Percentiles rank a stretch among this genome's conserved stretches.
Evolutionary conservation across 2,797 vertebrate genomes (phyloP).

Genomic region (Garrulus glandarius): DNA sequence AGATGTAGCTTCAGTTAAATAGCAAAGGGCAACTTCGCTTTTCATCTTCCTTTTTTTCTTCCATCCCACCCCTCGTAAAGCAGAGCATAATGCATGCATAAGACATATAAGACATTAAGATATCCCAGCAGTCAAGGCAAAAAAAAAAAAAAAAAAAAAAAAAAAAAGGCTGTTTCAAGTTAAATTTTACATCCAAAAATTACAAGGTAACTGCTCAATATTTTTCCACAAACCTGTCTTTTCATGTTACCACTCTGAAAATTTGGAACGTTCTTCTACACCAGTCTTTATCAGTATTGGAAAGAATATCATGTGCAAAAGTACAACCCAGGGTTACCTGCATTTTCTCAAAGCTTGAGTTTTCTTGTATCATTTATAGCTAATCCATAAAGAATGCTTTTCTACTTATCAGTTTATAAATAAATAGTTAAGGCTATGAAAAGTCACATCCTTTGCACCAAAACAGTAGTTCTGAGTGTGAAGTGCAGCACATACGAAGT

Average conservation of each 20-base stretch:
- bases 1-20: not conserved
- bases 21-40: not conserved
- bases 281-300: not conserved
- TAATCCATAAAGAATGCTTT: not conserved
- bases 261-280: not conserved
- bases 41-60: not conserved
- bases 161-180: not conserved
- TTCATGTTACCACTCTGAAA: not conserved
- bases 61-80: rapidly evolving
- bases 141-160: too few species aligned
- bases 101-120: not conserved
- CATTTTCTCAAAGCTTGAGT: not conserved
- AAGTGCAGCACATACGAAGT: not conserved
- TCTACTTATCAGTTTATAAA: not conserved
- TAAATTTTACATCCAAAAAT: not conserved
- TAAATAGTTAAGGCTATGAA: not conserved
- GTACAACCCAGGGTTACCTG: not conserved
- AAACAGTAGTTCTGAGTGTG: not conserved
- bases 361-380: not conserved
- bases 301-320: not conserved
- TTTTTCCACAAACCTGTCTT: not conserved
- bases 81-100: not conserved
- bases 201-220: not conserved
- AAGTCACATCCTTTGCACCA: not conserved
- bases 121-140: not conserved